phyloP scores from a whole-genome alignment of 2,113 vertebrate genomes.

The Nannobrachium achirus region DNA sequence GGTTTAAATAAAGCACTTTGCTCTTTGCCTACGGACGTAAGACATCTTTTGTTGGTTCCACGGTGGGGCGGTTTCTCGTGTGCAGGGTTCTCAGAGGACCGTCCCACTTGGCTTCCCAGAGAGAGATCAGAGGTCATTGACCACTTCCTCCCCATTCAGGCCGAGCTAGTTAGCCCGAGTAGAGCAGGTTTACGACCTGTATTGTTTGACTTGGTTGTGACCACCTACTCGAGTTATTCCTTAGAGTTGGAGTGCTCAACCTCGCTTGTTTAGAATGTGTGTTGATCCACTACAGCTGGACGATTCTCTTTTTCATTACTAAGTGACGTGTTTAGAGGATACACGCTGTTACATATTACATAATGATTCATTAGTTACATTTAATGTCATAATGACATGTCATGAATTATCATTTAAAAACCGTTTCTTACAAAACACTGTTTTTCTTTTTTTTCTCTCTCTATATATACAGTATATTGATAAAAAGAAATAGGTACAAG shows the following conservation, averaged over 20 bases:
- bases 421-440: no score
- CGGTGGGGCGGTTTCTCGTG: conserved; percentile 51
- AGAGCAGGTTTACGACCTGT: neutral
- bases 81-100: conserved; percentile 31
- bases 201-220: neutral
- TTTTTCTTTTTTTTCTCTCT: no score
- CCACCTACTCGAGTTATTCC: neutral
- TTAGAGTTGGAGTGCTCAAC: neutral
- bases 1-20: conserved; percentile 70
- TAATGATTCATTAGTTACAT: no score
- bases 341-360: no score
- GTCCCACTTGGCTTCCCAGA: conserved; percentile 9
- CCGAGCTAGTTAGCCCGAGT: neutral
- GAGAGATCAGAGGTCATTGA: conserved; percentile 50
- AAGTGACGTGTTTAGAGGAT: no score
- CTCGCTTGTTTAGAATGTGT: neutral
- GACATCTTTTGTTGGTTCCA: conserved; percentile 45
- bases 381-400: no score
- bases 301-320: no score
- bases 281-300: no score
- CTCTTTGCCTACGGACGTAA: conserved; percentile 62
- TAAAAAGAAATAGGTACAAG: no score
- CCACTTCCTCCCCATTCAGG: conserved; percentile 28
- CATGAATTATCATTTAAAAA: no score
- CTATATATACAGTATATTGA: no score